phyloP scores from a whole-genome alignment of 2,113 vertebrate species.

The Tyrannus savana region DNA sequence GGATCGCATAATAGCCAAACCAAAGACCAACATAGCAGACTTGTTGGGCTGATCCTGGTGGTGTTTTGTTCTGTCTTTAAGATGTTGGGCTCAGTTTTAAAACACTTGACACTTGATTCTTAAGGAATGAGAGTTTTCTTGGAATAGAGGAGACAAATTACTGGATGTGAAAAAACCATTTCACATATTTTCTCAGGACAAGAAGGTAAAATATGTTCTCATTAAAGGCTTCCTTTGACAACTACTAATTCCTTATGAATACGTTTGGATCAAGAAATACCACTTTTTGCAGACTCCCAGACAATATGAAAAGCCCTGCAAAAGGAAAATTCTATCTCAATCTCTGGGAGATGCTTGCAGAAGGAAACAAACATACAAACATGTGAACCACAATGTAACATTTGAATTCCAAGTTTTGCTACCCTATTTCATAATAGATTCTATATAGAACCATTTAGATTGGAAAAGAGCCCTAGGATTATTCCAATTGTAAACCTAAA shows the following conservation, averaged over 20 bases:
- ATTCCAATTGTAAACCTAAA: neutral
- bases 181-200: neutral
- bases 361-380: neutral
- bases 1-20: neutral
- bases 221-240: neutral
- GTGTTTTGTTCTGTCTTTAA: neutral
- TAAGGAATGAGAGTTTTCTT: neutral
- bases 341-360: neutral
- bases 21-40: neutral
- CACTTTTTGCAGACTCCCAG: neutral
- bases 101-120: neutral
- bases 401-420: neutral
- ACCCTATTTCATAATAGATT: neutral
- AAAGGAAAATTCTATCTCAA: neutral
- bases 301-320: neutral
- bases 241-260: neutral
- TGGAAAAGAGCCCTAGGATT: neutral
- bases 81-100: neutral
- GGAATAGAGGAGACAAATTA: neutral
- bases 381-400: neutral
- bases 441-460: neutral
- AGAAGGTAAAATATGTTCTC: neutral
- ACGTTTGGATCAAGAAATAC: neutral
- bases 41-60: neutral
- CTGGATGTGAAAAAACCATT: neutral